These are phyloP conservation scores for Argya squamiceps DNA, from an alignment of 2,797 vertebrate species.

Conservation along the genomic window DNA sequence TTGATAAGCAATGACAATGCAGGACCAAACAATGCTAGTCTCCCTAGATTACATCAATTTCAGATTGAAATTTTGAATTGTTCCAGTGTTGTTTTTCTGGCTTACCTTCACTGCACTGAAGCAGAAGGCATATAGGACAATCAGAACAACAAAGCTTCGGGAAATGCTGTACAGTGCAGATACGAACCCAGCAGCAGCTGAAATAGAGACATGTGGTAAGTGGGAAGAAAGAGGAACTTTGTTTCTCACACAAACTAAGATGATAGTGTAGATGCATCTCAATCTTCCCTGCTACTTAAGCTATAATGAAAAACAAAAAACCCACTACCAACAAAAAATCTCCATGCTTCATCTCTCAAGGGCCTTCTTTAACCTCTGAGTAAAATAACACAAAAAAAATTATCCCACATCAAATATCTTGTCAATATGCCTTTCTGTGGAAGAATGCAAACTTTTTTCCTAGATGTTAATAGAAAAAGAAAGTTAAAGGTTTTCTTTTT, in stretches of 20 bases:
- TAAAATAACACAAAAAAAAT: not conserved
- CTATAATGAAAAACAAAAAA: not conserved
- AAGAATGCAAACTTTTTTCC: not conserved
- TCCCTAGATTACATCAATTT: not conserved
- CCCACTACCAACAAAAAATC: not conserved
- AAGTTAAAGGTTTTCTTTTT: not conserved
- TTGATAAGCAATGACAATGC: not conserved
- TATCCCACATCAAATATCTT: not conserved
- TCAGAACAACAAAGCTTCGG: constrained; percentile 83
- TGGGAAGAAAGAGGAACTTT: not conserved
- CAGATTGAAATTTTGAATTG: not conserved
- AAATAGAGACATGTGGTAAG: constrained; percentile 35
- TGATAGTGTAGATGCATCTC: not conserved
- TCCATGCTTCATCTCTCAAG: not conserved
- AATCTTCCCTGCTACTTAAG: not conserved
- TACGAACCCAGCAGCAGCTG: constrained; percentile 88
- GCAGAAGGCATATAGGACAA: constrained; percentile 89
- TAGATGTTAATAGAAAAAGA: not conserved
- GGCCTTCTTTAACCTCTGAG: not conserved
- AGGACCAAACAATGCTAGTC: not conserved
- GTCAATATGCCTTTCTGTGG: not conserved
- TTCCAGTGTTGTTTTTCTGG: not conserved
- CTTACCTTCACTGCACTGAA: constrained; percentile 92
- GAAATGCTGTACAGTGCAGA: constrained; percentile 89
- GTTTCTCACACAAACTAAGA: not conserved